Base-by-base conservation (phyloP, 2,888 invertebrate species). In the Epinotia brunnichana region DNA sequence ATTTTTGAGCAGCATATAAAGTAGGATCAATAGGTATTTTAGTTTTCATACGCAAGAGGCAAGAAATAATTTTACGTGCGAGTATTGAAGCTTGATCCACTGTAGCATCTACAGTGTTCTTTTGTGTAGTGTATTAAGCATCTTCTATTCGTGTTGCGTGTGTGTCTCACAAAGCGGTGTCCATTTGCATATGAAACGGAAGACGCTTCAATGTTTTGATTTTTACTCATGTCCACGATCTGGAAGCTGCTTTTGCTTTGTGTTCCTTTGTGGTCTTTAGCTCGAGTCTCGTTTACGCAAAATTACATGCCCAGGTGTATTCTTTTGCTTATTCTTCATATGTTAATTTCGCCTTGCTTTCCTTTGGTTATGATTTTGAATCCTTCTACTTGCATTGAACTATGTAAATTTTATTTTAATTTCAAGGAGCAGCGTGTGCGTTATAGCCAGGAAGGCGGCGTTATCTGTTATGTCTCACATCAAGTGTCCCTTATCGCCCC, bases 401-500 rank as follows among this genome's bases (percentile, higher is more conserved):
- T 75, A 76, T 77, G 77, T 77, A 76, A 73, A 73, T 70, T 74
- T 73, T 74, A 77, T 76, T 76, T 79, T 76, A 81, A 77, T 80
- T 75, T 88, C 83, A 85, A 89, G 87, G 85, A 82, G 79, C 81
- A 76, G 74, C 67, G 72, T 82, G 78, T 78, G 21, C 21, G 19
- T 41, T 60, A 80, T 80, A 85, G 83, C 80, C 83, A 87, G 88
- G 89, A 87, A 90, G 87, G 80, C 85, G 78, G 79, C 76, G 83
- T 90, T 92, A 91, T 91, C 91, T 88, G 82, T 82, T 77, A 79
- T 85, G 86, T 86, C 86, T 86, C 86, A 88, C 89, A 91, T 91
- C 91, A 92, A 92, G 93, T 92, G 92, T 86, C 82, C 85, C 87
- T 91, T 92, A 92, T 92, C 92, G 85, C 80, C 85, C 87, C 88